Base-by-base conservation (phyloP, 2,113 vertebrate genomes). In the Malurus melanocephalus region DNA sequence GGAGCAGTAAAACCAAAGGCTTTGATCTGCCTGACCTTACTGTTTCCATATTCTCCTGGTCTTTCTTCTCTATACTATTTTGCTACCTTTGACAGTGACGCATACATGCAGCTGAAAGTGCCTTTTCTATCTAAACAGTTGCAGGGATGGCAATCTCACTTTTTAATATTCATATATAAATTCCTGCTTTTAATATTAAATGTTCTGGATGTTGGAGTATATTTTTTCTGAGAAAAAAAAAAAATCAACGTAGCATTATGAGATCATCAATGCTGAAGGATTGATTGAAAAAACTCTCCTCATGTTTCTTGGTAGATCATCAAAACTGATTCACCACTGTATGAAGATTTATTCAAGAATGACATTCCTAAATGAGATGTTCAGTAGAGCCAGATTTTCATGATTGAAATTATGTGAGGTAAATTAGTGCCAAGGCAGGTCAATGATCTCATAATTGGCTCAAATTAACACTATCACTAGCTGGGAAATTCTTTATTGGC, bases 371-470 rank as follows among this genome's bases (percentile, higher is more conserved):
- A 93, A 85, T 79, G 51, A 85, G 45, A 81, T 51, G 21, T 59
- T 30, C 42, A 86, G 32, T 53, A 81, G 18, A 79, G 16, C 7
- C 76, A 68, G 21, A 33, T 92, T 79, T 85, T 78, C 42, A 51
- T 75, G 7, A 86, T 72, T 92, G 2, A 2, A 86, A 26, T 57
- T 85, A 56, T 2, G 3, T 78, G 60, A 60, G 14, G 32, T 68
- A 89, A 87, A 88, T 90, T 90, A 88, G n/a, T 79, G 43, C 20
- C 55, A 73, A 48, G 26, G 10, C 24, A 94, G 68, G 81, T 85
- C 84, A 96, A n/a, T 43, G 53, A 89, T 76, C 33, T 64, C 38
- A 65, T 80, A 93, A 85, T 88, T 94, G 32, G 4, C 26, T 93
- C 64, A 87, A 67, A 91, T 89, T 85, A 91, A 69, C 74, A 73